Percentiles rank a stretch among this genome's conserved stretches.
Evolutionary conservation across 53 echinoderm and acorn worm species (phyloP).

Genomic region (Holothuria leucospilota): DNA sequence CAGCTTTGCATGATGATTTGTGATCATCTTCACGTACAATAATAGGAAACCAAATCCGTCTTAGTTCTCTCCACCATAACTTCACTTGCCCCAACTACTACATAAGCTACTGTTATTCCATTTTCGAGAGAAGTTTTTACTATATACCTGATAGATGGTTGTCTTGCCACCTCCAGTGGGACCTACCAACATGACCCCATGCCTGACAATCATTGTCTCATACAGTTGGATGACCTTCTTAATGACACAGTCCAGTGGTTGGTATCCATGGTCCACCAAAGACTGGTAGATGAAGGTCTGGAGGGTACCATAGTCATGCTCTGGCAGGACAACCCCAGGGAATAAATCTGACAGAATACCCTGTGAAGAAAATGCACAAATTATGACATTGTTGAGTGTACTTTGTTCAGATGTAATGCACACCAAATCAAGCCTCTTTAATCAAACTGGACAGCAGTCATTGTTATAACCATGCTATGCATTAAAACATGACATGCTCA

Average conservation of each 20-base stretch:
- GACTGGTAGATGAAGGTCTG: constrained; percentile 85
- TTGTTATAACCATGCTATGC: no score
- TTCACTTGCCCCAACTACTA: no score
- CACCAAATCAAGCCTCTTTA: no score
- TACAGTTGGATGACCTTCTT: constrained; percentile 98
- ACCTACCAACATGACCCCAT: constrained; percentile 99
- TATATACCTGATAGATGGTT: constrained; percentile 88
- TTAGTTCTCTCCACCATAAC: no score
- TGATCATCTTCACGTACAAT: no score
- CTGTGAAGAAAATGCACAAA: constrained; percentile 48
- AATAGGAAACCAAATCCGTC: no score
- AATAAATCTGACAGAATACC: constrained; percentile 97
- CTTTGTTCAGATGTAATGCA: background rate
- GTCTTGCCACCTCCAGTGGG: constrained; percentile 99
- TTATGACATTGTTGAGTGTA: no score
- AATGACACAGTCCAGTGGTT: constrained; percentile 80
- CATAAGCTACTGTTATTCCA: no score
- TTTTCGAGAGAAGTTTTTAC: no score
- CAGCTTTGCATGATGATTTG: no score
- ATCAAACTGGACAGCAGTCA: background rate
- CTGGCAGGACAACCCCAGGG: constrained; percentile 89
- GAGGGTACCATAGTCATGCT: constrained; percentile 95
- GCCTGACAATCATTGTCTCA: constrained; percentile 99
- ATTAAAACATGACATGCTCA: no score
- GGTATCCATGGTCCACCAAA: constrained; percentile 82